Evolutionary conservation across 2,888 invertebrate genomes (phyloP), one percentile per base, ranked within the genome.

Genomic region (Lepidocyrtoides sp.): DNA sequence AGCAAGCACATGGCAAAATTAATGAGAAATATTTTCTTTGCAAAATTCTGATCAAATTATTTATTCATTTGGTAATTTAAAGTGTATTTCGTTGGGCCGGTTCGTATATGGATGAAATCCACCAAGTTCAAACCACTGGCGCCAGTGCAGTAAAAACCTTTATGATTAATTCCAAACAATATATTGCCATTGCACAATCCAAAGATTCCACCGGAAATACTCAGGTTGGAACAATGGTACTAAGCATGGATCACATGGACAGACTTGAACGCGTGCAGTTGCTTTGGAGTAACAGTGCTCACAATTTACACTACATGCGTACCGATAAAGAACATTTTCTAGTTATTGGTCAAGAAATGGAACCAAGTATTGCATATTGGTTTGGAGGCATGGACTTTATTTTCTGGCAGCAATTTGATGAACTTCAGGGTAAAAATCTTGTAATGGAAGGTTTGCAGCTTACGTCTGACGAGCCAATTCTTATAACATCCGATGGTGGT

Each of bases 71-170:
- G n/a, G 5, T 7, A 2, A 8, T 32, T 85, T 84, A 3, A 57
- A 94, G 94, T 23, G 48, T 94, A 20, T 94, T 87, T 51, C 91
- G 92, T 17, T 94, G 94, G 94, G 89, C 91, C n/a, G 92, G 88
- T 8, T 92, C 93, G 0, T 93, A 94, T 69, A 93, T 94, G 92
- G 94, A 94, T 85, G 93, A 93, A 90, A 93, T 94, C 36, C 93
- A 94, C 87, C 83, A 88, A n/a, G 84, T 94, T 60, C 93, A 93
- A 77, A 93, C 93, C 0, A 82, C 93, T 57, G 94, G 94, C 23
- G 93, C 93, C 2, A 84, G 48, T 14, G 91, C 93, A 12, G 91
- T 93, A 5, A 89, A 87, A 48, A 72, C 89, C n/a, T 92, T 93
- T 72, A 54, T 36, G 2, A 92, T 93, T 12, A 81, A 91, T 14